These are phyloP conservation scores for Planiliza haematocheilus DNA, from an alignment of 2,113 vertebrate species.

Conservation along the genomic window DNA sequence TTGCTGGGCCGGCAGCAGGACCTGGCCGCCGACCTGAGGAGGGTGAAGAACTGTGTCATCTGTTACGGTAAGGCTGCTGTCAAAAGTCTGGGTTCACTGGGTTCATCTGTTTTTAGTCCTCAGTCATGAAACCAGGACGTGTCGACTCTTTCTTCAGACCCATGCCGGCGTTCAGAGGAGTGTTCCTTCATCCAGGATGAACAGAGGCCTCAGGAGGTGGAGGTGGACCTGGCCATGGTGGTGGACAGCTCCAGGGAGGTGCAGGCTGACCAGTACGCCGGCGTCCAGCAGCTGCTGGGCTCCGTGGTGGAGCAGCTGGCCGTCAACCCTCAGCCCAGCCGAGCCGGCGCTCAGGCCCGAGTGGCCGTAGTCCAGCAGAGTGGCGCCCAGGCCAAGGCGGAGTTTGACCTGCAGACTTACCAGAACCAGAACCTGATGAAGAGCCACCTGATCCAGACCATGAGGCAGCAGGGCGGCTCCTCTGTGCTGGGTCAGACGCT, in stretches of 20 bases:
- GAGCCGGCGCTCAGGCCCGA: slow-evolving; percentile 60
- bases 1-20: slow-evolving; percentile 77
- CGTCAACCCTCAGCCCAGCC: slow-evolving; percentile 72
- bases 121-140: too few relatives aligned
- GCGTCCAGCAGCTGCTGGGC: slow-evolving; percentile 83
- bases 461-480: slow-evolving; percentile 78
- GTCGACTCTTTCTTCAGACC: slow-evolving; percentile 76
- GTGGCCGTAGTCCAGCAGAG: slow-evolving; percentile 85
- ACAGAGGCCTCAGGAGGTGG: slow-evolving; percentile 62
- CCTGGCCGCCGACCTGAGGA: slow-evolving; percentile 67
- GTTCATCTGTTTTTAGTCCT: too few relatives aligned
- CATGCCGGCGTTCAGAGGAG: slow-evolving; percentile 75
- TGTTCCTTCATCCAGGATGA: slow-evolving; percentile 66
- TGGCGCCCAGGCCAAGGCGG: slow-evolving; percentile 57
- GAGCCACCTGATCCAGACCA: slow-evolving; percentile 74
- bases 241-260: slow-evolving; percentile 86
- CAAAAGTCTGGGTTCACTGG: too few relatives aligned
- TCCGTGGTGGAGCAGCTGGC: slow-evolving; percentile 83
- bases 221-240: slow-evolving; percentile 86
- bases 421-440: slow-evolving; percentile 76
- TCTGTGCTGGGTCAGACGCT: slow-evolving; percentile 82
- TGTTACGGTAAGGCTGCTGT: slow-evolving; percentile 83
- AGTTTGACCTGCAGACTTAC: slow-evolving; percentile 83
- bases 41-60: slow-evolving; percentile 81
- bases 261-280: slow-evolving; percentile 76